phyloP scores from a whole-genome alignment of 2,888 invertebrate species.

The Synergus umbraculus region DNA sequence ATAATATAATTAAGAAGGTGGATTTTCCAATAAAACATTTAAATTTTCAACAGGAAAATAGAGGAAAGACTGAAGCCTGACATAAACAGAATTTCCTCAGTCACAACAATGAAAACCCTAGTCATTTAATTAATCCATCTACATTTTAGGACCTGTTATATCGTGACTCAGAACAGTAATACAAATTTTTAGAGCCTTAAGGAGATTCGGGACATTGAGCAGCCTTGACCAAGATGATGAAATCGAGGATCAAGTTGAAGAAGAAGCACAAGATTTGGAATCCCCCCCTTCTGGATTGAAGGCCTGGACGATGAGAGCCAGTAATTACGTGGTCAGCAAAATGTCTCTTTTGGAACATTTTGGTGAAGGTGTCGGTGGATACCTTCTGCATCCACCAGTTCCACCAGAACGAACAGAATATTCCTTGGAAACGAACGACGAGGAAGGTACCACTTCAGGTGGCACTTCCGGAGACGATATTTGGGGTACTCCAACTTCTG shows the following conservation, averaged over 20 bases:
- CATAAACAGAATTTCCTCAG: neutral
- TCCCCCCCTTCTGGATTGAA: conserved; percentile 79
- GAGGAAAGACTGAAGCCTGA: too few relatives aligned
- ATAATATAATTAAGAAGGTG: too few relatives aligned
- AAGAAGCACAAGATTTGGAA: conserved; percentile 69
- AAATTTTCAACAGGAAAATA: too few relatives aligned
- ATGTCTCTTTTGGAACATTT: conserved; percentile 85
- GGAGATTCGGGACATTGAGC: conserved; percentile 77
- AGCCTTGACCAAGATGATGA: conserved; percentile 77
- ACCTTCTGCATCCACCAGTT: conserved; percentile 71
- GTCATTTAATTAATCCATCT: neutral
- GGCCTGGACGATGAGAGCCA: conserved; percentile 90
- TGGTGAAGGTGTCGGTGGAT: conserved; percentile 78
- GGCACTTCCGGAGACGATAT: conserved; percentile 92
- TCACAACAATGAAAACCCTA: neutral
- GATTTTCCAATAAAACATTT: too few relatives aligned
- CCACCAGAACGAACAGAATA: conserved; percentile 74
- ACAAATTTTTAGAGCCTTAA: conserved; percentile 67
- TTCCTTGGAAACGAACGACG: conserved; percentile 78
- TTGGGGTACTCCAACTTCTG: conserved; percentile 93
- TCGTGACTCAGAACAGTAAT: conserved; percentile 2
- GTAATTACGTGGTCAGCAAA: conserved; percentile 89
- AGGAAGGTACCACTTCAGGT: conserved; percentile 90
- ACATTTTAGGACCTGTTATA: neutral
- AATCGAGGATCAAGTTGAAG: conserved; percentile 70